Evolutionary conservation across 2,113 vertebrate species (phyloP), one percentile per base, ranked within the genome.

Genomic region (Anhinga anhinga): DNA sequence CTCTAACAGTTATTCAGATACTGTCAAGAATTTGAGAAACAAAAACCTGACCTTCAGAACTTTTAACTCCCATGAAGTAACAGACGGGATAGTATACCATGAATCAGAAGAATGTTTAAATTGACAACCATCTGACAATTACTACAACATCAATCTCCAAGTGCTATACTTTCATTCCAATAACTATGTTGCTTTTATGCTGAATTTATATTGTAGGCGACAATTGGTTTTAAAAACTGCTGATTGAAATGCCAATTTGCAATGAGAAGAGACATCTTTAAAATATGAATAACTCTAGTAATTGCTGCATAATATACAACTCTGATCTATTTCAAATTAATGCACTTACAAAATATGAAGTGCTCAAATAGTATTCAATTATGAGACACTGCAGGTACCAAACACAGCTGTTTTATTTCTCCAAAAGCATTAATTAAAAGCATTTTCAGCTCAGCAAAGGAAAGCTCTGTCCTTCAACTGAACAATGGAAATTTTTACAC

Each of bases 31-130:
- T 38, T 47, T 77, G 36, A 94, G 78, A 91, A 94, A 89, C 62
- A 90, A 76, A 93, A 87, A 65, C 25, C 32, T 85, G 71, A 95
- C 81, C 74, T 95, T 90, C 91, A 91, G 58, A 91, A 90, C 34
- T 92, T 79, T 79, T 11, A 71, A 62, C 45, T 58, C 22, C n/a
- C 55, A 56, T 65, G 45, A 85, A 82, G 73, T 53, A 95, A 95
- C 6, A 62, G 72, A 84, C 32, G 30, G 91, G n/a, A 29, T 5
- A 53, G 56, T 12, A 1, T 8, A 70, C 26, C 32, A 87, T 91
- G 45, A 78, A 55, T 95, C 83, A 79, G 58, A 67, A 76, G 69
- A 81, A 82, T 34, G 62, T 65, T 86, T 82, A 65, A 92, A 89
- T 30, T 77, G 91, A 91, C 73, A 94, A 61, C 78, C 30, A 53